Evolutionary conservation across 1,140 invertebrate genomes (phyloP).

Genomic region (Danaus melanippus): DNA sequence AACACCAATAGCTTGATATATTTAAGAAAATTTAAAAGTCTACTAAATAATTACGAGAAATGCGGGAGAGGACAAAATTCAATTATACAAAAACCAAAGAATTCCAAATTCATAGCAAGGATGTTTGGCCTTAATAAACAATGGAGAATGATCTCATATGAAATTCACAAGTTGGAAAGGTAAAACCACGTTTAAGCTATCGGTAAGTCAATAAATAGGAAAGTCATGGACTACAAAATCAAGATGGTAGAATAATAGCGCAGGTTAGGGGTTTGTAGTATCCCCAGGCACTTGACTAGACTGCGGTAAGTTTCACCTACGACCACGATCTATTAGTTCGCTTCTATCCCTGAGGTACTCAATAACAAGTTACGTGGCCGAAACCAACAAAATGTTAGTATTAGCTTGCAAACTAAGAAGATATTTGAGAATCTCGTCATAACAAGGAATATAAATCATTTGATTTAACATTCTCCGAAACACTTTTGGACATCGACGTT

Average conservation of each 20-base stretch:
- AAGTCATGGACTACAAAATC: constrained; percentile 33
- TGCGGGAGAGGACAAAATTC: no score
- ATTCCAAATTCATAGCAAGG: no score
- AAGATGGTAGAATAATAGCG: constrained; percentile 45
- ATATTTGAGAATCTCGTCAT: no score
- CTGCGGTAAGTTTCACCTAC: constrained; percentile 35
- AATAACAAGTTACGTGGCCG: constrained; percentile 8
- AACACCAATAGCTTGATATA: no score
- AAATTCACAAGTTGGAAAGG: constrained; percentile 15
- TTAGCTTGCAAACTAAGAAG: no score
- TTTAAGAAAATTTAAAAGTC: neutral
- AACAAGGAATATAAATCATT: no score
- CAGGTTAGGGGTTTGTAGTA: constrained; percentile 26
- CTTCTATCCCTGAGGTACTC: constrained; percentile 20
- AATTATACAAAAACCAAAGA: no score
- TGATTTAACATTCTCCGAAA: no score
- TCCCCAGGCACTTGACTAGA: constrained; percentile 31
- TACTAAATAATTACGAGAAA: no score
- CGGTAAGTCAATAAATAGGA: constrained; percentile 29
- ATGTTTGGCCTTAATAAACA: neutral
- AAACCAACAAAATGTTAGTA: constrained; percentile 6
- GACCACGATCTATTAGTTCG: constrained; percentile 42
- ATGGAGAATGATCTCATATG: constrained; percentile 9
- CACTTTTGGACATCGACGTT: no score
- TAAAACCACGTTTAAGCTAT: constrained; percentile 5